A percentile compares a stretch with the other conserved stretches of the same genome.
These are phyloP conservation scores for Macrochelys suwanniensis DNA, from an alignment of 2,797 vertebrate species.

Conservation along the genomic window DNA sequence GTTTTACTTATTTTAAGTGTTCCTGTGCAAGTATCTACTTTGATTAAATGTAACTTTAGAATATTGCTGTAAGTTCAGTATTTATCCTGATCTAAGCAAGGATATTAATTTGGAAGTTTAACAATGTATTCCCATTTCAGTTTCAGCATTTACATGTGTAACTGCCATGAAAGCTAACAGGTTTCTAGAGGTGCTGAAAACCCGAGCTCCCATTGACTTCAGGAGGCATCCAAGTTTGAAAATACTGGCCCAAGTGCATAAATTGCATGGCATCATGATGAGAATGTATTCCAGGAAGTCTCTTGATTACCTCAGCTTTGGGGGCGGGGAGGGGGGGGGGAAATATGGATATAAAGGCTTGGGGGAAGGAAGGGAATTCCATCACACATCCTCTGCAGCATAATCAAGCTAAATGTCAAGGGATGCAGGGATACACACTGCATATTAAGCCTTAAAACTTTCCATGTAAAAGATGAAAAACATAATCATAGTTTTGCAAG, in stretches of 20 bases:
- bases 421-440: neutral
- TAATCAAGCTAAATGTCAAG: neutral
- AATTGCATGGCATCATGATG: neutral
- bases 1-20: constrained; percentile 59
- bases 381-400: neutral
- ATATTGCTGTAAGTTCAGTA: constrained; percentile 20
- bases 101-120: constrained; percentile 38
- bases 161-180: neutral
- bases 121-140: neutral
- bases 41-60: constrained; percentile 64
- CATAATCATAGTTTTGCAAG: accelerated
- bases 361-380: accelerated
- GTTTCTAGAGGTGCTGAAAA: neutral
- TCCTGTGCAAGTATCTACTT: constrained; percentile 52
- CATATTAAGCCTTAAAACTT: neutral
- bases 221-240: neutral
- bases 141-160: neutral
- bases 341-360: neutral
- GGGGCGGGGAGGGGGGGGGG: too few species aligned
- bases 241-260: neutral
- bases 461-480: neutral
- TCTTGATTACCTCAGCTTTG: neutral
- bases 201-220: neutral
- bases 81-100: neutral
- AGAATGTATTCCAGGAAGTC: neutral